Percentiles rank a stretch among this genome's conserved stretches.
phyloP scores from a whole-genome alignment of 2,888 invertebrate genomes.

The Yponomeuta plumbellus region DNA sequence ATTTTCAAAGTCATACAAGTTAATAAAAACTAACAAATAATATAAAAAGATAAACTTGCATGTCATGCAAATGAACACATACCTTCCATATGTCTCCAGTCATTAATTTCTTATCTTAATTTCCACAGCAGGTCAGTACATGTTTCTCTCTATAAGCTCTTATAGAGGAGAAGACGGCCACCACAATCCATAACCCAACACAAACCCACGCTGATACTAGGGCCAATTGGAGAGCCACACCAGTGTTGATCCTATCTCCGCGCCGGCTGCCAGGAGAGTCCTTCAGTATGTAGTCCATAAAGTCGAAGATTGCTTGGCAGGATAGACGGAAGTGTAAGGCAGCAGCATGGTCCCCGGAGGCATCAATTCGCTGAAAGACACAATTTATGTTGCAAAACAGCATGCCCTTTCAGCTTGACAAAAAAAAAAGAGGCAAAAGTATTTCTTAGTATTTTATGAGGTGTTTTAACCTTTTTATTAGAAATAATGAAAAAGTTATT shows the following conservation, averaged over 20 bases:
- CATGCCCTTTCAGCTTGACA: too few relatives aligned
- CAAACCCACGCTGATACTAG: slow-evolving; percentile 79
- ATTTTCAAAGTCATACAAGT: too few relatives aligned
- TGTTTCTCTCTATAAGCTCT: slow-evolving; percentile 67
- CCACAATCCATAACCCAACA: slow-evolving; percentile 73
- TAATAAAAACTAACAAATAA: too few relatives aligned
- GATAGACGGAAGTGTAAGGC: slow-evolving; percentile 80
- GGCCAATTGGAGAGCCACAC: slow-evolving; percentile 80
- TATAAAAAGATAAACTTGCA: too few relatives aligned
- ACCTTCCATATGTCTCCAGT: too few relatives aligned
- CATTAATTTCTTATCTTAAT: slow-evolving; percentile 31
- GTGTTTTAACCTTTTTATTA: too few relatives aligned
- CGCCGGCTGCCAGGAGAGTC: slow-evolving; percentile 80
- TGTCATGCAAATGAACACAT: too few relatives aligned
- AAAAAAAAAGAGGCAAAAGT: too few relatives aligned
- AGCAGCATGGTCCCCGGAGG: slow-evolving; percentile 75
- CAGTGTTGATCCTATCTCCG: slow-evolving; percentile 84
- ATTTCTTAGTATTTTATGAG: too few relatives aligned
- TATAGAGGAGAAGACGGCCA: slow-evolving; percentile 69
- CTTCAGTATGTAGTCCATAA: slow-evolving; percentile 88
- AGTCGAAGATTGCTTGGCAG: slow-evolving; percentile 86
- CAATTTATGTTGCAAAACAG: slow-evolving; percentile 21
- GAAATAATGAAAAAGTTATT: too few relatives aligned
- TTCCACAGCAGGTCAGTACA: slow-evolving; percentile 68
- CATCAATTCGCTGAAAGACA: slow-evolving; percentile 52